A percentile compares a stretch with the other conserved stretches of the same genome.
Evolutionary conservation across 1,140 invertebrate genomes (phyloP).

Genomic region (Zelostemma sp.): DNA sequence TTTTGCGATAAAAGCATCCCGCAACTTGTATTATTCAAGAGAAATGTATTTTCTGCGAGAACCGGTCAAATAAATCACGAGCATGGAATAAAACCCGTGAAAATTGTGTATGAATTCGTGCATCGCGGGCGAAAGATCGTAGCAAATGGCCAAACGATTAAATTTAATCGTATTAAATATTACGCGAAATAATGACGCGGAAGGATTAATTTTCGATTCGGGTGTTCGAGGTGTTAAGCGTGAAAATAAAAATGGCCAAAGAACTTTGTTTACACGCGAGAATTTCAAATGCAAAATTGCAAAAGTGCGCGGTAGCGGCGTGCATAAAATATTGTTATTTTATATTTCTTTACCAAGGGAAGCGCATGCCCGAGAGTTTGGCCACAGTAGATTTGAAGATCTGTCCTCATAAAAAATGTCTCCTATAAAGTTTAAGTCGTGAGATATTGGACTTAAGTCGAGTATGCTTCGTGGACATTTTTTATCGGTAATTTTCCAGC

Average conservation of each 20-base stretch:
- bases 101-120: too few relatives aligned
- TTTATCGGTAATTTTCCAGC: slow-evolving; percentile 29
- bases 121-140: too few relatives aligned
- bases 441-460: slow-evolving; percentile 23
- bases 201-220: too few relatives aligned
- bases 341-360: background rate
- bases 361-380: background rate
- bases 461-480: slow-evolving; percentile 22
- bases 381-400: slow-evolving; percentile 9
- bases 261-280: too few relatives aligned
- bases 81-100: too few relatives aligned
- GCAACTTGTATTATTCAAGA: background rate
- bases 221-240: too few relatives aligned
- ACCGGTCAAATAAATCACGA: background rate
- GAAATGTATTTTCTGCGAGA: background rate
- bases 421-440: slow-evolving; percentile 21
- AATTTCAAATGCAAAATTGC: too few relatives aligned
- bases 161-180: too few relatives aligned
- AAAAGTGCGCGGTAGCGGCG: too few relatives aligned
- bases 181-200: too few relatives aligned
- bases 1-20: background rate
- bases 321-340: background rate
- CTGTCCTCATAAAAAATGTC: slow-evolving; percentile 28
- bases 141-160: too few relatives aligned
- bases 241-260: too few relatives aligned